Conservation (phyloP, 2,113 vertebrate species). For the Ranitomeya variabilis region DNA sequence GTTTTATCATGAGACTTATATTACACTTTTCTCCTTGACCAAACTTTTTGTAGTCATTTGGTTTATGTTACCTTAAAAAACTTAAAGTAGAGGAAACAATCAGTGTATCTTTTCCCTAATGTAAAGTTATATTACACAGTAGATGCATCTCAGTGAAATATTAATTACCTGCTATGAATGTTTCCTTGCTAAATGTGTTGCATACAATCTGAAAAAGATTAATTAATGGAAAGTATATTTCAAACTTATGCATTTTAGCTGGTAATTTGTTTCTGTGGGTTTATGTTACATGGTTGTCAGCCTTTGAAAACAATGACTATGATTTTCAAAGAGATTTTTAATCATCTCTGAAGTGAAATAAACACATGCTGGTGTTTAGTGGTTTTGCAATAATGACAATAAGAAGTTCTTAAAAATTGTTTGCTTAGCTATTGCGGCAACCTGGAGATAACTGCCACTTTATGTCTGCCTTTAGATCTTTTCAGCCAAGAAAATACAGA, state of each 20-base stretch:
- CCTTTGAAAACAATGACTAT: not conserved
- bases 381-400: not conserved
- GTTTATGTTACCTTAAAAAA: not conserved
- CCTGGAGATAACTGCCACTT: too few relatives aligned
- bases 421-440: too few relatives aligned
- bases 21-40: constrained; percentile 41
- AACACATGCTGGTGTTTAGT: not conserved
- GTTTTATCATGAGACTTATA: constrained; percentile 34
- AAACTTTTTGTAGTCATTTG: constrained; percentile 4
- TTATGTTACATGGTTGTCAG: not conserved
- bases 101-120: not conserved
- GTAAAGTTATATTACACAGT: not conserved
- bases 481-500: too few relatives aligned
- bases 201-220: not conserved
- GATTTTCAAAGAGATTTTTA: not conserved
- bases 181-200: not conserved
- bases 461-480: too few relatives aligned
- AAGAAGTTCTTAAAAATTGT: not conserved
- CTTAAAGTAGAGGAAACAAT: not conserved
- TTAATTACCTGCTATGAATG: not conserved
- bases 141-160: not conserved
- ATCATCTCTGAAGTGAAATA: not conserved
- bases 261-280: not conserved
- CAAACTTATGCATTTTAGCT: not conserved
- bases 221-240: not conserved